A percentile compares a stretch with the other conserved stretches of the same genome.
phyloP scores from a whole-genome alignment of 2,888 invertebrate species.

The Synergus itoensis region DNA sequence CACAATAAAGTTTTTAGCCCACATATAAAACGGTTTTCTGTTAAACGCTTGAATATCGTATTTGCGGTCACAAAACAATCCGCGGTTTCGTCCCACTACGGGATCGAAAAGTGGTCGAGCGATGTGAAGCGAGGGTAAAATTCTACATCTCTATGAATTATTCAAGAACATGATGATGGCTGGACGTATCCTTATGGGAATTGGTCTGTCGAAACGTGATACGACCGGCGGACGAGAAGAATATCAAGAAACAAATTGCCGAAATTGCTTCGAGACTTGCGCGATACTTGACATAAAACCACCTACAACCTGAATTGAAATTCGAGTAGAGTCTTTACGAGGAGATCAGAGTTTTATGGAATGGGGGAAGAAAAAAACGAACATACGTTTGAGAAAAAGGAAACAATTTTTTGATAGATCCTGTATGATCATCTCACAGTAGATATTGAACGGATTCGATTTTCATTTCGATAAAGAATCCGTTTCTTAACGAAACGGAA shows the following conservation, averaged over 20 bases:
- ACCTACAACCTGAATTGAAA: constrained; percentile 34
- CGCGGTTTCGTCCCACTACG: neutral
- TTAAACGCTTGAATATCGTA: neutral
- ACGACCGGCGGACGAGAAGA: constrained; percentile 27
- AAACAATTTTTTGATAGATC: neutral
- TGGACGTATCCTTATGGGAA: constrained; percentile 28
- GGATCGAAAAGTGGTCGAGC: constrained; percentile 29
- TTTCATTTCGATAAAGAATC: too few relatives aligned
- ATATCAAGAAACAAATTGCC: constrained; percentile 38
- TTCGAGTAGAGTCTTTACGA: constrained; percentile 27
- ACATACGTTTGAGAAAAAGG: constrained; percentile 8
- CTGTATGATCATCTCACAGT: too few relatives aligned
- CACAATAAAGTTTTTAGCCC: neutral
- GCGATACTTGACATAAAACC: constrained; percentile 26
- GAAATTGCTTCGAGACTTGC: constrained; percentile 22
- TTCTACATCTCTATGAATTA: constrained; percentile 39
- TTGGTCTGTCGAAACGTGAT: constrained; percentile 33
- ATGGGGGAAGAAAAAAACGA: constrained; percentile 14
- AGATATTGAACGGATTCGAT: too few relatives aligned
- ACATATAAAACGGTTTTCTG: neutral
- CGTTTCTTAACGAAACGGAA: too few relatives aligned
- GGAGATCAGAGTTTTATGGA: constrained; percentile 34
- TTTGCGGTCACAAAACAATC: constrained; percentile 1
- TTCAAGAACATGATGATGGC: constrained; percentile 36
- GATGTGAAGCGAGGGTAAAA: constrained; percentile 18